A percentile compares a stretch with the other conserved stretches of the same genome.
Evolutionary conservation across 2,797 vertebrate species (phyloP).

Genomic region (Trachops cirrhosus): DNA sequence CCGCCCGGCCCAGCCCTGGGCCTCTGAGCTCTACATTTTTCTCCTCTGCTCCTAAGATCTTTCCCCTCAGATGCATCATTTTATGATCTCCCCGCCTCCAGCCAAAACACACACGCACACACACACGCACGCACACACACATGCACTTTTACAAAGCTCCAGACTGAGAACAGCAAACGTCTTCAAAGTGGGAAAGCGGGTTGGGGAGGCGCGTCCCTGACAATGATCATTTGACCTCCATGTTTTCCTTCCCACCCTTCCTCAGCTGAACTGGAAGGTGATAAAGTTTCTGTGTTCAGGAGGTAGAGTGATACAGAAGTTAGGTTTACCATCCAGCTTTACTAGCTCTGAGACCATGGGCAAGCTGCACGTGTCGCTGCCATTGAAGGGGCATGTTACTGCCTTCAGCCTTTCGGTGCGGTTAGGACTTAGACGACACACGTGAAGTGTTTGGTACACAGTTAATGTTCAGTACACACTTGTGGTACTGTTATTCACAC

Average conservation of each 20-base stretch:
- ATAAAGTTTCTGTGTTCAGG: background rate
- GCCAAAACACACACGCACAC: background rate
- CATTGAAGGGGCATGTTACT: too few relatives aligned
- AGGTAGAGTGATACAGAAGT: background rate
- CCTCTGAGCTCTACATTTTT: background rate
- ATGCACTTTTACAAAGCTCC: background rate
- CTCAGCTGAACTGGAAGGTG: background rate
- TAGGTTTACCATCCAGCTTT: too few relatives aligned
- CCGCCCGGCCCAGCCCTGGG: background rate
- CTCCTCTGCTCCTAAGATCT: background rate
- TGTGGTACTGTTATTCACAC: background rate
- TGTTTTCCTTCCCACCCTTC: rapidly evolving
- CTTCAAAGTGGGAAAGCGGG: background rate
- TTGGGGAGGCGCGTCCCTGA: background rate
- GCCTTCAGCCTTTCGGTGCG: background rate
- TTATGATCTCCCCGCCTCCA: rapidly evolving
- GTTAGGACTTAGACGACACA: background rate
- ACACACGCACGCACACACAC: background rate
- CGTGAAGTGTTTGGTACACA: background rate
- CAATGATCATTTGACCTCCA: background rate
- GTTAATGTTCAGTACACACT: rapidly evolving
- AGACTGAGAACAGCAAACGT: background rate
- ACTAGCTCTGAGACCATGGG: background rate
- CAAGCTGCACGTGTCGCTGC: background rate
- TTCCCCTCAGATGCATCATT: background rate